Percentiles rank a stretch among this genome's conserved stretches.
phyloP scores from a whole-genome alignment of 2,797 vertebrate genomes.

The Avahi laniger region DNA sequence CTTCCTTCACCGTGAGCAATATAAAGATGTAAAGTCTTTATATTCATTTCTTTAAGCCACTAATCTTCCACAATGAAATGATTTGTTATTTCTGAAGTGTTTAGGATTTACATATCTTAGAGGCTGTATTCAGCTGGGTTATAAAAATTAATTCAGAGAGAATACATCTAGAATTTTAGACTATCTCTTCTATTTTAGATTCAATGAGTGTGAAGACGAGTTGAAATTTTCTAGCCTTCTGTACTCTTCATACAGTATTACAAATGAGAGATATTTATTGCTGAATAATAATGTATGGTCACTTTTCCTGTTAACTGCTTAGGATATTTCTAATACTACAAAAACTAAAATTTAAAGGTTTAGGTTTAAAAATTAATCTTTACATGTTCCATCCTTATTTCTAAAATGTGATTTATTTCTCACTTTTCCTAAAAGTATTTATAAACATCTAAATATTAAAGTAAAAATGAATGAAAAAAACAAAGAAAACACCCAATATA shows the following conservation, averaged over 20 bases:
- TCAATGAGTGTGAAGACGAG: background rate
- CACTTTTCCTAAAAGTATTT: conserved; percentile 2
- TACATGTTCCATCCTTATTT: background rate
- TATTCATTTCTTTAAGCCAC: conserved; percentile 62
- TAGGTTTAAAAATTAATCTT: conserved; percentile 34
- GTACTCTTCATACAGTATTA: background rate
- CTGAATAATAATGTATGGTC: conserved; percentile 24
- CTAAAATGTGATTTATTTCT: background rate
- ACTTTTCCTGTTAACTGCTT: conserved; percentile 38
- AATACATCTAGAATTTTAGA: conserved; percentile 54
- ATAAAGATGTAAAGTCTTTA: conserved; percentile 41
- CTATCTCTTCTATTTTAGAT: conserved; percentile 49
- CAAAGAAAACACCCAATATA: background rate
- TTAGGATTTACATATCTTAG: conserved; percentile 74
- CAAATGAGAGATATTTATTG: background rate
- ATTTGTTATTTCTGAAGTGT: conserved; percentile 69
- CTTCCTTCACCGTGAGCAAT: conserved; percentile 37
- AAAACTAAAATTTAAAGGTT: conserved; percentile 35
- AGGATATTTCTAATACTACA: background rate
- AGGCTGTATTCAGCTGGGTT: conserved; percentile 58
- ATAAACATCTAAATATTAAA: background rate
- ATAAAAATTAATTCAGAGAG: conserved; percentile 67
- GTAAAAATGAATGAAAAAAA: background rate
- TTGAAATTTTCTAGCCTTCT: background rate
- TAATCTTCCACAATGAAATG: conserved; percentile 69